Percentiles rank a stretch among this genome's conserved stretches.
Evolutionary conservation across 2,113 vertebrate species (phyloP).

Genomic region (Semnornis frantzii): DNA sequence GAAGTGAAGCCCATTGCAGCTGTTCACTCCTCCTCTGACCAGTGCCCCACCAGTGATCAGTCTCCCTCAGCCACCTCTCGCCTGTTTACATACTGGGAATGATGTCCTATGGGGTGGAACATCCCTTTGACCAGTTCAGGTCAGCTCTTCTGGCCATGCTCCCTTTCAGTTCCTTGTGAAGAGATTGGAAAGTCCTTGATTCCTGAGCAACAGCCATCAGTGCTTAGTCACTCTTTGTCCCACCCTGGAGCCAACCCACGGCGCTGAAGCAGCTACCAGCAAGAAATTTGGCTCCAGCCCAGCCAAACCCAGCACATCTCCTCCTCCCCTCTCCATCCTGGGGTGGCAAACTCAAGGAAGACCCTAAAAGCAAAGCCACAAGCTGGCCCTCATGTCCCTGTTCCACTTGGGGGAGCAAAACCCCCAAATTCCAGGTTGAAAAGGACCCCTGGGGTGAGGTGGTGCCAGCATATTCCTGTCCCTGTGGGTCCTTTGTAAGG

Average conservation of each 20-base stretch:
- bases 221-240: not conserved
- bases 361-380: not conserved
- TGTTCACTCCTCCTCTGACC: not conserved
- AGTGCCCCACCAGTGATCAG: not conserved
- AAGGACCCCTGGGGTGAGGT: not conserved
- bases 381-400: not conserved
- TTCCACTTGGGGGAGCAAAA: not conserved
- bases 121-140: not conserved
- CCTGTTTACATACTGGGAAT: not conserved
- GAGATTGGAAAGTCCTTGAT: not conserved
- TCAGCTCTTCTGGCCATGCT: not conserved
- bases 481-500: not conserved
- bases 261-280: not conserved
- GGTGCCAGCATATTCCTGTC: rapidly evolving
- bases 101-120: not conserved
- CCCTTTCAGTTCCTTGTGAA: not conserved
- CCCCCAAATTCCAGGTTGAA: not conserved
- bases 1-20: not conserved
- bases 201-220: not conserved
- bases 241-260: not conserved
- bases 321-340: too few relatives aligned
- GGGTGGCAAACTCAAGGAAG: not conserved
- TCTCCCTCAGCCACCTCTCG: not conserved
- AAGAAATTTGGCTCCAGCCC: not conserved
- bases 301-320: not conserved